A percentile compares a stretch with the other conserved stretches of the same genome.
Conservation (phyloP, 2,888 invertebrate genomes). For the Beris chalybata region DNA sequence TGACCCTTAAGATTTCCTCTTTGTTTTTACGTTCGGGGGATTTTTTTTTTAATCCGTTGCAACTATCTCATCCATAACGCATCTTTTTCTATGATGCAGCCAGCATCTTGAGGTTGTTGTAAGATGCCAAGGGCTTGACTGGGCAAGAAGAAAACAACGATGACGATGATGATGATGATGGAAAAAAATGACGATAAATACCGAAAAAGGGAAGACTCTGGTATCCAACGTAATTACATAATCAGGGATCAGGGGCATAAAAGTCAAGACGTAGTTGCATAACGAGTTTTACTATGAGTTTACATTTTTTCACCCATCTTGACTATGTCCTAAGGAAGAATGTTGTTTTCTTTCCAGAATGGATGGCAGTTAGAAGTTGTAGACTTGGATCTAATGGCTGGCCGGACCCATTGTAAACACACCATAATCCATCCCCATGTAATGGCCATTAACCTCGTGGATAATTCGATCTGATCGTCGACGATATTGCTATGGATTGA, state of each 20-base stretch:
- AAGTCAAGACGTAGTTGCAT: slow-evolving; percentile 31
- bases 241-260: slow-evolving; percentile 31
- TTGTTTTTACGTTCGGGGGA: slow-evolving; percentile 3
- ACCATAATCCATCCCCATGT: not conserved
- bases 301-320: slow-evolving; percentile 24
- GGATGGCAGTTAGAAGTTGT: not conserved
- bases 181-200: slow-evolving; percentile 6
- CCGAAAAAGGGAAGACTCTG: slow-evolving; percentile 2
- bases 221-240: slow-evolving; percentile 33
- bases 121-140: not conserved
- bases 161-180: not conserved
- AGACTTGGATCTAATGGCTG: not conserved
- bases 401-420: slow-evolving; percentile 14
- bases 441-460: too few relatives aligned
- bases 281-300: slow-evolving; percentile 34
- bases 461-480: too few relatives aligned
- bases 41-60: slow-evolving; percentile 2
- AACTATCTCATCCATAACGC: slow-evolving; percentile 7
- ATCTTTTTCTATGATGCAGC: slow-evolving; percentile 7
- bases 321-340: too few relatives aligned
- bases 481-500: too few relatives aligned
- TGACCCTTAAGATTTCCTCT: slow-evolving; percentile 8
- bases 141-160: not conserved
- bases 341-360: not conserved
- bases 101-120: not conserved